Evolutionary conservation across 2,888 invertebrate species (phyloP), one percentile per base, ranked within the genome.

Genomic region (Blastobasis adustella): DNA sequence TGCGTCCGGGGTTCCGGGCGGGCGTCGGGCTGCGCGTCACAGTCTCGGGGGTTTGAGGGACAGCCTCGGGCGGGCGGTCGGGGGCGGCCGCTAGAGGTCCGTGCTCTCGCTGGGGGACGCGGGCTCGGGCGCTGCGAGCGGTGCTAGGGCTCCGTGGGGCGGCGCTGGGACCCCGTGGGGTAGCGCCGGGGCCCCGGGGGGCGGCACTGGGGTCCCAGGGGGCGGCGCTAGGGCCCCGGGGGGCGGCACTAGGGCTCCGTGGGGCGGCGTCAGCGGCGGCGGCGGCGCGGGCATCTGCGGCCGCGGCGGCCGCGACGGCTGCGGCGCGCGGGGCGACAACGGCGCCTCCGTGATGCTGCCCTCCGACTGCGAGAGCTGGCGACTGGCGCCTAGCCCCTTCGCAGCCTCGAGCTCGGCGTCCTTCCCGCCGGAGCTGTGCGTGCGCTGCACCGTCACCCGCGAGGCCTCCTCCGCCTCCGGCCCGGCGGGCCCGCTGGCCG

Each of bases 291-390:
- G 76, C 54, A 77, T 74, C 9, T 71, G 69, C 46, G 75, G 82
- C 10, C 77, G 76, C 49, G 78, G 79, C 40, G 70, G 68, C 7
- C 66, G 66, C 61, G 70, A 10, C 61, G 68, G 66, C n/a, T 83
- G 65, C 56, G 63, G 68, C 50, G 67, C 60, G 23, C 79, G 72
- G 55, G 82, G 82, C 10, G 81, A 73, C 54, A 60, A 57, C 43
- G 82, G 90, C 53, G 83, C 80, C 61, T 91, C 91, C 56, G 91
- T 84, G 65, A 91, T 91, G 65, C 90, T 91, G 45, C 91, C 91
- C 66, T 91, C 91, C 45, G 91, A 91, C 69, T 91, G 90, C 56
- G 91, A 88, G 61, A 88, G 66, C 70, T 88, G 89, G 40, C 89
- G 77, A 58, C 76, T 79, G 53, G 84, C 83, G 59, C 73, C 77